Percentiles rank a stretch among this genome's conserved stretches.
Evolutionary conservation across 2,888 invertebrate species (phyloP).

Genomic region (Pollenia angustigena): DNA sequence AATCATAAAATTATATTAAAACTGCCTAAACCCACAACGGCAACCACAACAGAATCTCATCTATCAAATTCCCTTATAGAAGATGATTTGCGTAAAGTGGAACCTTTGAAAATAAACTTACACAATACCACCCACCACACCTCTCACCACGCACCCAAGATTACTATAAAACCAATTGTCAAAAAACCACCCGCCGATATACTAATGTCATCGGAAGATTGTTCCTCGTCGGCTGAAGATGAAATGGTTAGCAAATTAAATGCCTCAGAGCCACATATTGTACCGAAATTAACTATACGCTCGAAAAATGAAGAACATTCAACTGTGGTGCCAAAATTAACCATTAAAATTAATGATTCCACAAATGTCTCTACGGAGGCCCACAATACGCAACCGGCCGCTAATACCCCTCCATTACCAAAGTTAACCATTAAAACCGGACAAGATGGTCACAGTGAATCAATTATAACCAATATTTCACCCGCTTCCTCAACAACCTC

Average conservation of each 20-base stretch:
- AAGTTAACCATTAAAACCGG: constrained; percentile 86
- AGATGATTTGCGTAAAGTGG: constrained; percentile 81
- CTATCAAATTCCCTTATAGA: constrained; percentile 41
- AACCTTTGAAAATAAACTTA: constrained; percentile 84
- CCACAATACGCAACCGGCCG: constrained; percentile 74
- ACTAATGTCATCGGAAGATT: constrained; percentile 77
- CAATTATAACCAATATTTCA: constrained; percentile 81
- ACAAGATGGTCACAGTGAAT: constrained; percentile 80
- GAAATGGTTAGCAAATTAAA: constrained; percentile 73
- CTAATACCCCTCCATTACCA: constrained; percentile 84
- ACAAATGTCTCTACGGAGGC: constrained; percentile 63
- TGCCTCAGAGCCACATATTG: constrained; percentile 81
- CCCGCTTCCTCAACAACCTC: constrained; percentile 78
- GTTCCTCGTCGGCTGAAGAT: constrained; percentile 78
- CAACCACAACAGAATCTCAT: constrained; percentile 68
- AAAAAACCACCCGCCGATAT: constrained; percentile 77
- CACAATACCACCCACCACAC: constrained; percentile 77
- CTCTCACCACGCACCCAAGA: constrained; percentile 78
- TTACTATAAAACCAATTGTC: constrained; percentile 81
- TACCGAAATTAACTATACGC: constrained; percentile 84
- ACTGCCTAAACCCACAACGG: constrained; percentile 68
- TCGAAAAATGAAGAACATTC: constrained; percentile 80
- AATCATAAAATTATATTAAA: constrained; percentile 75
- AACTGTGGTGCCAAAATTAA: constrained; percentile 83
- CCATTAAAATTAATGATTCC: constrained; percentile 82